Evolutionary conservation across 2,113 vertebrate genomes (phyloP), one percentile per base, ranked within the genome.

Genomic region (Chascanopsetta lugubris): DNA sequence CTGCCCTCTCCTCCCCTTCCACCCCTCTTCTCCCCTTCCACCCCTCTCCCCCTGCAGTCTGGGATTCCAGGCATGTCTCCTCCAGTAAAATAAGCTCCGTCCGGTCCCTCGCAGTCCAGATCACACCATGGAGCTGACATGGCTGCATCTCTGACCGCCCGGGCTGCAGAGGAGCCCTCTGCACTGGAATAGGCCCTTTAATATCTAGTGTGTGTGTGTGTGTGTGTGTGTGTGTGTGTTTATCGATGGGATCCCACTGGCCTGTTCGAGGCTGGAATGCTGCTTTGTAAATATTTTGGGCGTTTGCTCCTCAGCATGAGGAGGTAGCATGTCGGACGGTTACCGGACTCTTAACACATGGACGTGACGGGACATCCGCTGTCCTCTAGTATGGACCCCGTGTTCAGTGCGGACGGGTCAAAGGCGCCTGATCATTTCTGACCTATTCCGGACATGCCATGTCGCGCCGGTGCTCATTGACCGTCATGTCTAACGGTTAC

Each of bases 401-500:
- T 63, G 12, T 77, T 68, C 13, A 45, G 73, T 27, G 43, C 53
- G 66, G 75, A 84, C 53, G 46, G 15, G 62, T 36, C 17, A 3
- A 69, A 46, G 64, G 77, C 46, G 25, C 62, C 63, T 50, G 57
- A 75, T 71, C 2, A 17, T 79, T 83, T 72, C 46, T 80, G 66
- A 68, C 26, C 75, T 72, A 40, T 71, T 46, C 79, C 55, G 46
- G 89, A 83, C 75, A 84, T 58, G 86, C 72, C 57, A 43, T 62
- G 42, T 51, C 1, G 51, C 21, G 45, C 70, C 24, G 61, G 70
- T 60, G 78, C 74, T 50, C 55, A 69, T 29, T 85, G 61, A 93
- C 77, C 83, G 93, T 90, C 93, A 98, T 98, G 96, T 95, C 97
- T 96, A 95, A 98, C 85, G 92, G 95, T 87, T 98, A 97, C 90